Evolutionary conservation across 2,113 vertebrate species (phyloP).

Genomic region (Tichodroma muraria): DNA sequence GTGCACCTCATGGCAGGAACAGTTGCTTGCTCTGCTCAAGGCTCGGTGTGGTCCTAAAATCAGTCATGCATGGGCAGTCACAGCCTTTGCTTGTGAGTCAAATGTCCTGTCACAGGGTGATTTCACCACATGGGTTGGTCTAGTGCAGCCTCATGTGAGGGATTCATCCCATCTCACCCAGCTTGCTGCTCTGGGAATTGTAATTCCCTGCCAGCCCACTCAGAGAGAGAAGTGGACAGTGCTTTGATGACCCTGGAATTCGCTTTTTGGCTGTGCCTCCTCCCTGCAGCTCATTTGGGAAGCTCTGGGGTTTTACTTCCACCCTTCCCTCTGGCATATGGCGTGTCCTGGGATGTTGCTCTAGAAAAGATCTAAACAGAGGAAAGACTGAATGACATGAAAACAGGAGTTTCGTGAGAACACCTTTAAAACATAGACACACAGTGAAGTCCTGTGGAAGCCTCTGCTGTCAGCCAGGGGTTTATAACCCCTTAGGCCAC

Average conservation of each 20-base stretch:
- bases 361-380: background rate
- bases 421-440: background rate
- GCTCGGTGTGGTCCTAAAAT: background rate
- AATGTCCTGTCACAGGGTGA: background rate
- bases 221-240: background rate
- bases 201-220: background rate
- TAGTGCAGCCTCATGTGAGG: background rate
- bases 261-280: background rate
- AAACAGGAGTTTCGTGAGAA: background rate
- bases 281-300: background rate
- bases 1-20: background rate
- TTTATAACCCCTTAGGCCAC: background rate
- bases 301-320: background rate
- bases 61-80: background rate
- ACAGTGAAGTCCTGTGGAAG: background rate
- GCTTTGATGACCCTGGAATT: background rate
- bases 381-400: background rate
- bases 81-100: background rate
- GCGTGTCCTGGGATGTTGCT: background rate
- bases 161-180: background rate
- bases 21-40: background rate
- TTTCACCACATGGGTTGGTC: accelerated
- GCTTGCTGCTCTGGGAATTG: background rate
- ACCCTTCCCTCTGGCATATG: background rate
- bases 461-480: background rate